phyloP scores from a whole-genome alignment of 2,888 invertebrate species.

The Leptopilina syphax region DNA sequence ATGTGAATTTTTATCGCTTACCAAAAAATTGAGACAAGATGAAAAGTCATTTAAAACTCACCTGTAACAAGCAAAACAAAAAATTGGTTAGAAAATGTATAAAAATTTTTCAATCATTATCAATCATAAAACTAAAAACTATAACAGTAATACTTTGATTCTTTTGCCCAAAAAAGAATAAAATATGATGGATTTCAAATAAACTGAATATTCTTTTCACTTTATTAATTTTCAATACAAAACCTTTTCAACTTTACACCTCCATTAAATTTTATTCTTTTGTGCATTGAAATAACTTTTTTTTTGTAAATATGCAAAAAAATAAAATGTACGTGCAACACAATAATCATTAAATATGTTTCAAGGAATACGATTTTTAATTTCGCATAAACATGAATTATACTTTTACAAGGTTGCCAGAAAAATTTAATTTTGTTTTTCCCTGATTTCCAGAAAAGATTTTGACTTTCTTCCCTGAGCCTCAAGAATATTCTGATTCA shows the following conservation, averaged over 20 bases:
- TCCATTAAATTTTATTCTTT: conserved; percentile 12
- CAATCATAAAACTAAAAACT: not conserved
- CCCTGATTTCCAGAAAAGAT: too few species aligned
- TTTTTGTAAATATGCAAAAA: conserved; percentile 1
- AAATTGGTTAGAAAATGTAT: not conserved
- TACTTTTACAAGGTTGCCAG: not conserved
- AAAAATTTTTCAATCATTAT: not conserved
- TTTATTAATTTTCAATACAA: conserved; percentile 33
- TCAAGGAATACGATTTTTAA: not conserved
- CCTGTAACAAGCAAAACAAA: conserved; percentile 6
- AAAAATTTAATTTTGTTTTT: too few species aligned
- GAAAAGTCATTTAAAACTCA: conserved; percentile 5
- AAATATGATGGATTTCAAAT: not conserved
- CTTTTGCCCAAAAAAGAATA: not conserved
- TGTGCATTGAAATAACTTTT: not conserved
- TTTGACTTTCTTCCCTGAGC: too few species aligned
- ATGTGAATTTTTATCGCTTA: not conserved
- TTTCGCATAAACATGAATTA: not conserved
- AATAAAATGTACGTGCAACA: not conserved
- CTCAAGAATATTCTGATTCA: too few species aligned
- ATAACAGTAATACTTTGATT: not conserved
- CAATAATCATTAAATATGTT: not conserved
- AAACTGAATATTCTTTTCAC: conserved; percentile 7
- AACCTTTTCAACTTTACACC: conserved; percentile 14
- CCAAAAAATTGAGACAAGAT: not conserved